Evolutionary conservation across 2,113 vertebrate species (phyloP).

Genomic region (Thalassoma bifasciatum): DNA sequence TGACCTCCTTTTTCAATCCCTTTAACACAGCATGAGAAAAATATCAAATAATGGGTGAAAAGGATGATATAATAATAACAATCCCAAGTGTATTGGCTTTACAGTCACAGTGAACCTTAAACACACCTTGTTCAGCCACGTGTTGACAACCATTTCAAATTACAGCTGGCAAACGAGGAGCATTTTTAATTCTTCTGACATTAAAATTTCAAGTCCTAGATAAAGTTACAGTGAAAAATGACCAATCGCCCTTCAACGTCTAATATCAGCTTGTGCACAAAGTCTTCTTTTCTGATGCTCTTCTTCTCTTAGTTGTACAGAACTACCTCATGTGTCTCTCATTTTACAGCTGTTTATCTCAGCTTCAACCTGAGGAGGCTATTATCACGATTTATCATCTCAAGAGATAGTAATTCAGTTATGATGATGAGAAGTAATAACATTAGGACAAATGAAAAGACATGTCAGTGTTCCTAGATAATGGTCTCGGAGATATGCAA

Average conservation of each 20-base stretch:
- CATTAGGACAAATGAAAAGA: not conserved
- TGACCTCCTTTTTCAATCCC: not conserved
- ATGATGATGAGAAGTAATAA: too few relatives aligned
- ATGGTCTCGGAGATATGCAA: not conserved
- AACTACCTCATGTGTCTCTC: too few relatives aligned
- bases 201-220: not conserved
- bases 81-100: constrained; percentile 17
- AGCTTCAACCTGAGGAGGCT: too few relatives aligned
- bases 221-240: not conserved
- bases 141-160: too few relatives aligned
- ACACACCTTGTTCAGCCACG: not conserved
- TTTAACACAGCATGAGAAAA: not conserved
- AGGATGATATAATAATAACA: not conserved
- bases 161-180: not conserved
- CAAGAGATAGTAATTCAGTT: not conserved
- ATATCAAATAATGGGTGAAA: not conserved
- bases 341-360: too few relatives aligned
- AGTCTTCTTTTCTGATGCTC: too few relatives aligned
- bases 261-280: too few relatives aligned
- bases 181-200: not conserved
- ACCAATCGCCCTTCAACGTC: too few relatives aligned
- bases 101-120: not conserved
- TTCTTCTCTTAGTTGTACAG: too few relatives aligned
- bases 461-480: not conserved
- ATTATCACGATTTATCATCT: too few relatives aligned